These are phyloP conservation scores for Plotosus lineatus DNA, from an alignment of 2,113 vertebrate species.

Conservation along the genomic window DNA sequence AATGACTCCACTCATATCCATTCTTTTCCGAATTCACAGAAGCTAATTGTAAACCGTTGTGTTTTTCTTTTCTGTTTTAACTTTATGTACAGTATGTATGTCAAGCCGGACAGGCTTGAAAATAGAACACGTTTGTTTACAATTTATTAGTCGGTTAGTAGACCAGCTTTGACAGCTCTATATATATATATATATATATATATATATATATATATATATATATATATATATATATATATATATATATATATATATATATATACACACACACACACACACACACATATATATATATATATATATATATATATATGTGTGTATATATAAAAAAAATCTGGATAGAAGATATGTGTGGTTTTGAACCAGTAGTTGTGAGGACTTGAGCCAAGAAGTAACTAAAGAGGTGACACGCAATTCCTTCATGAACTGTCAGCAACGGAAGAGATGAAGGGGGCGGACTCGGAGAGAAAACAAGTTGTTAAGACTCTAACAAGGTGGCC, in stretches of 20 bases:
- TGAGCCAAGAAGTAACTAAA: constrained; percentile 60
- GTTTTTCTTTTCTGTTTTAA: not conserved
- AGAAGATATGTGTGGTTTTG: constrained; percentile 60
- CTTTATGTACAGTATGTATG: not conserved
- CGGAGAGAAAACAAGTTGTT: constrained; percentile 73
- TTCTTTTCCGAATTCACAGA: not conserved
- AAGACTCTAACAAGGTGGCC: constrained; percentile 74
- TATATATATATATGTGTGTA: no score
- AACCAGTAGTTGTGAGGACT: constrained; percentile 62
- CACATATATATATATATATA: no score
- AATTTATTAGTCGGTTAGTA: not conserved
- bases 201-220: no score
- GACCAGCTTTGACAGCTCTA: not conserved
- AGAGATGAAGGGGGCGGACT: constrained; percentile 54
- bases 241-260: no score
- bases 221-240: no score
- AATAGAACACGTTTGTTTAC: not conserved
- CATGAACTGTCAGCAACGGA: constrained; percentile 69
- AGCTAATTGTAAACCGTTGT: not conserved
- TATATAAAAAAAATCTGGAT: constrained; percentile 30
- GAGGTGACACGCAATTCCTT: constrained; percentile 64
- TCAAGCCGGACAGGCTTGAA: not conserved
- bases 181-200: no score
- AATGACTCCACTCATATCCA: constrained; percentile 45
- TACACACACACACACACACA: no score